These are phyloP conservation scores for Alloplasta piceator DNA, from an alignment of 2,888 invertebrate genomes.

Conservation along the genomic window DNA sequence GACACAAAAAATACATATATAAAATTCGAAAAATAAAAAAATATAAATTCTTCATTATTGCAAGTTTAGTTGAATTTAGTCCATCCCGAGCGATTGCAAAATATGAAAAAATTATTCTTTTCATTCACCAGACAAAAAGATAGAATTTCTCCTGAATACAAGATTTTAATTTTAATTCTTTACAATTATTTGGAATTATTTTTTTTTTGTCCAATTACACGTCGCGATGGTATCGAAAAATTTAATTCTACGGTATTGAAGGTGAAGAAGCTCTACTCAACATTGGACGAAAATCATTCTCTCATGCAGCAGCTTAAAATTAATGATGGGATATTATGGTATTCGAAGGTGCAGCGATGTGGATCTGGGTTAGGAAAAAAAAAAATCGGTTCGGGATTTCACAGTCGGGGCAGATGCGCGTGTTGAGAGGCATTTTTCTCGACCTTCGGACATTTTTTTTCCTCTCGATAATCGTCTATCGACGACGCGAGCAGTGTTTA, in stretches of 20 bases:
- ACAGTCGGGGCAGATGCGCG: slow-evolving; percentile 35
- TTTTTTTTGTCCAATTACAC: neutral
- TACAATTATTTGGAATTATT: neutral
- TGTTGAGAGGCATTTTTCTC: slow-evolving; percentile 1
- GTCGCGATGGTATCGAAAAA: neutral
- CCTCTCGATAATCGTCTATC: slow-evolving; percentile 44
- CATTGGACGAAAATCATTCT: neutral
- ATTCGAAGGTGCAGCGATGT: slow-evolving; percentile 18
- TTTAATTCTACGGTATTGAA: too few relatives aligned
- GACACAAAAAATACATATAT: slow-evolving; percentile 31
- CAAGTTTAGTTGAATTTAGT: too few relatives aligned
- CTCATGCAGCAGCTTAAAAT: neutral
- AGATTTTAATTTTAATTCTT: neutral
- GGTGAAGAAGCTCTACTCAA: too few relatives aligned
- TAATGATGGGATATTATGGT: slow-evolving; percentile 19
- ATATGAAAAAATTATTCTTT: too few relatives aligned
- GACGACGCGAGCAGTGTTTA: slow-evolving; percentile 36
- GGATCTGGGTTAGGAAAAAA: slow-evolving; percentile 15
- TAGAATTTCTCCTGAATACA: too few relatives aligned
- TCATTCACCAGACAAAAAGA: too few relatives aligned
- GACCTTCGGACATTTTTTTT: slow-evolving; percentile 14
- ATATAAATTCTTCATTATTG: too few relatives aligned
- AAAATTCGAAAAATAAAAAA: too few relatives aligned
- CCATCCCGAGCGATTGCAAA: too few relatives aligned
- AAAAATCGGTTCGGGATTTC: slow-evolving; percentile 10